Base-by-base conservation (phyloP, 2,888 invertebrate genomes). In the Meteorus cinctellus region DNA sequence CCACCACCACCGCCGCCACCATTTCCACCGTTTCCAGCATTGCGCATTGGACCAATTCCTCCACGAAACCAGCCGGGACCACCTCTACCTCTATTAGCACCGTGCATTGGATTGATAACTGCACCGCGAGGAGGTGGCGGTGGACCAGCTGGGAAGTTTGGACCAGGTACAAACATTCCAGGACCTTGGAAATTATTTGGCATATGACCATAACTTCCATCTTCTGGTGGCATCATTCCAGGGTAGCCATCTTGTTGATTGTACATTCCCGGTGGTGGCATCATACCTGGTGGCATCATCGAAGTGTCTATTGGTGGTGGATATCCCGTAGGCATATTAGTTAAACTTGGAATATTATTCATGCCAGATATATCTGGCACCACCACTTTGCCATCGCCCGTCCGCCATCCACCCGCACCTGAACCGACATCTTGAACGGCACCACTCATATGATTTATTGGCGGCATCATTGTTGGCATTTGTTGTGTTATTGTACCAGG, bases 321-420 rank as follows among this genome's bases (percentile, higher is more conserved):
- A 78, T 86, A 88, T 29, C 86, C 84, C 3, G 82, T 79, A 0
- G 85, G 82, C 69, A 86, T 84, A 67, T 81, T 81, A 65, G 79
- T 72, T 82, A 85, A 82, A 59, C 76, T 81, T 3, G 79, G 81
- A 78, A 79, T 82, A 79, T 88, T 89, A 67, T 86, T 89, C 80
- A 86, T 89, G 31, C 84, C 81, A 70, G 84, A 75, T 78, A 86
- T 80, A 73, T 89, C 80, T 27, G 89, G 81, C 74, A 88, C 83
- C 5, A 84, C 90, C 83, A 91, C 91, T 88, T 91, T 91, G 86
- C 91, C 91, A 89, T 88, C 90, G 82, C 87, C 92, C 82, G 82
- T 92, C 89, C 84, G 90, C 89, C 87, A 92, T 83, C 90, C 92
- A 86, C 89, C 92, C 84, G 77, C 90, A 85, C 80, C 82, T 82